Base-by-base conservation (phyloP, 2,888 invertebrate genomes). In the Eristalis arbustorum region DNA sequence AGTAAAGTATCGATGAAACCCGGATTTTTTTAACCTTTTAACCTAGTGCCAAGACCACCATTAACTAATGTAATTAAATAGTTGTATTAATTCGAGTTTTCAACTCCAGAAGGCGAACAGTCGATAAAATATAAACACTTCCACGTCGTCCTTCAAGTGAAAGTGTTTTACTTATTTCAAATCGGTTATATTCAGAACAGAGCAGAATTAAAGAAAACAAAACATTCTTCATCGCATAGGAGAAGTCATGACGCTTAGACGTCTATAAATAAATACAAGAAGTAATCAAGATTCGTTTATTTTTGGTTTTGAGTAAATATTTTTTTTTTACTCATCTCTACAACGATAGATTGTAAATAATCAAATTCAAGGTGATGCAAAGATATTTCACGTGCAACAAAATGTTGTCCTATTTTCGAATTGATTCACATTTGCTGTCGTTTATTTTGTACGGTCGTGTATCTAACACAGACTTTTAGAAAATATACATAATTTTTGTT, bases 341-440 rank as follows among this genome's bases (percentile, higher is more conserved):
- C 23, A 63, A 28, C 56, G 14, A 49, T 18, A 22, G 13, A 31
- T 57, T 64, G 25, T 72, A 59, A 72, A 71, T 71, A 64, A 57
- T 64, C 28, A 18, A 34, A 72, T 57, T 13, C n/a, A 59, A 72
- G 57, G 57, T 78, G 78, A 78, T 57, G 71, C 66, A 42, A 18
- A 64, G 25, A 59, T 25, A 61, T 42, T 59, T 62, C 78, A 78
- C 78, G 78, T 78, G 78, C 78, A 59, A 42, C 23, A 11, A 40
- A 57, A 42, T 22, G 23, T 8, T 49, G 8, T 5, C 49, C 8
- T 18, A 18, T 49, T 18, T 49, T 8, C 49, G 18, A 8, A 8
- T 2, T 18, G 37, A 37, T 13, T 37, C 13, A 31, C 6, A 10
- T 10, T 31, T 31, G 10, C 10, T 31, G 8, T 31, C 10, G 10